Evolutionary conservation across 2,113 vertebrate species (phyloP).

Genomic region (Phalacrocorax aristotelis): DNA sequence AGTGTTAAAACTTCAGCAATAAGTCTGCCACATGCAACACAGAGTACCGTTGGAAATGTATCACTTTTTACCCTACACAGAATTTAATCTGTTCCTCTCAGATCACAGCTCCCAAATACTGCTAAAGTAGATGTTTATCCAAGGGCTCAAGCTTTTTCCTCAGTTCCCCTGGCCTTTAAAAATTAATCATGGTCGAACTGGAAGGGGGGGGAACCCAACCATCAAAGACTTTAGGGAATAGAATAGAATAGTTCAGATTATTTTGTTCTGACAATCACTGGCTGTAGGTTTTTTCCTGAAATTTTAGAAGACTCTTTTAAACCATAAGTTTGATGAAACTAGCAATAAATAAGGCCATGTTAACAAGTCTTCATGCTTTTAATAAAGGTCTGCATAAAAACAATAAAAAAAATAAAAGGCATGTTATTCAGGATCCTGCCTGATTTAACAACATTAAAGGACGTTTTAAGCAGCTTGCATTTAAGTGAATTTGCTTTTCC

Average conservation of each 20-base stretch:
- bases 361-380: neutral
- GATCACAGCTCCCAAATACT: neutral
- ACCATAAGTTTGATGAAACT: neutral
- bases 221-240: neutral
- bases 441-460: neutral
- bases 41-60: neutral
- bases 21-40: neutral
- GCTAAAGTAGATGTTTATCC: neutral
- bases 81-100: neutral
- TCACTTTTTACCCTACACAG: neutral
- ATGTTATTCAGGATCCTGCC: neutral
- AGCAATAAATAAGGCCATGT: neutral
- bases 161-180: neutral
- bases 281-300: neutral
- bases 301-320: neutral
- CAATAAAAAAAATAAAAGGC: too few relatives aligned
- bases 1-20: neutral
- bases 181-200: slow-evolving; percentile 17
- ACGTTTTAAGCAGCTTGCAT: neutral
- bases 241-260: neutral
- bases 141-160: neutral
- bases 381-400: neutral
- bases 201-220: too few relatives aligned
- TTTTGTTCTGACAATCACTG: neutral
- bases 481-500: neutral